Base-by-base conservation (phyloP, 2,888 invertebrate species). In the Chloroclysta siterata region DNA sequence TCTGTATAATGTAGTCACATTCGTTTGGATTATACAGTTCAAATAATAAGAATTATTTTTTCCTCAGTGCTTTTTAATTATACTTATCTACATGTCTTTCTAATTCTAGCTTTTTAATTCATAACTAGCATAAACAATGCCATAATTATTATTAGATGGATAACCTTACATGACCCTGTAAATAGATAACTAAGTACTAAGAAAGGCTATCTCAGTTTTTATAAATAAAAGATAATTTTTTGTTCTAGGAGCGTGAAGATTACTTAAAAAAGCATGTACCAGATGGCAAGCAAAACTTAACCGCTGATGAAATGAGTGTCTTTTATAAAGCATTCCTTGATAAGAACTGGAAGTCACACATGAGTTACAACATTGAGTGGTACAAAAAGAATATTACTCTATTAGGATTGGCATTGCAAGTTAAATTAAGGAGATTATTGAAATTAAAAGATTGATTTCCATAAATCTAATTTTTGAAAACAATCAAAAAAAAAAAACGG, bases 321-420 rank as follows among this genome's bases (percentile, higher is more conserved):
- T 98, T 98, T 87, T 98, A 98, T 81, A 97, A 97, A 89, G 87
- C 94, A 53, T 98, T 98, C 83, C 90, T 98, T 13, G 97, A 98
- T 83, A 95, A 96, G 79, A 97, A 98, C 83, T 96, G 96, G 95
- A 94, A 94, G 72, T 84, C 90, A 0, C 98, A 98, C 83, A 87
- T 96, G 0, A 87, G 93, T 63, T 98, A 98, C 81, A 98, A 98
- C 80, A 90, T 95, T 57, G 95, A 96, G 63, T 98, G 98, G 98
- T 97, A 98, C 83, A 95, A 94, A 75, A 96, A 94, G 79, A 98
- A 98, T 88, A 87, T 96, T 50, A 91, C 92, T 14, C 84, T 97
- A 59, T 83, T 96, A 66, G 80, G 93, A 14, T 82, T 97, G 70
- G 94, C 96, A 2, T 81, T 95, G 53, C 89, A 93, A 85, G 95